These are phyloP conservation scores for Pan troglodytes DNA, from an alignment of 2,113 vertebrate species.

Conservation along the genomic window NHGRI_mPanTro3-v2.1_pri NC_072411.2:102757001-102757500, in stretches of 20 bases:
- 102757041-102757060: no score
- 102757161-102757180: not conserved
- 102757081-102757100: not conserved
- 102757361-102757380: not conserved
- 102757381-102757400: not conserved
- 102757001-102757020: not conserved
- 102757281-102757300: not conserved
- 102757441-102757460: not conserved
- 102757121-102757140: not conserved
- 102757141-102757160: not conserved
- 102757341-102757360: not conserved
- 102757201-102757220: not conserved
- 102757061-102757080: no score
- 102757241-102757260: not conserved
- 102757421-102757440: not conserved
- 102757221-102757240: not conserved
- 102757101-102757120: not conserved
- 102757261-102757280: not conserved
- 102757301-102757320: not conserved
- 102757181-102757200: not conserved
- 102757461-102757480: not conserved
- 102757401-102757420: not conserved
- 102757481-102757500: not conserved
- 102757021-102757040: no score
- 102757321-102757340: not conserved